These are phyloP conservation scores for Microcebus griseorufus DNA, from an alignment of 2,113 vertebrate species.

Conservation along the genomic window DNA sequence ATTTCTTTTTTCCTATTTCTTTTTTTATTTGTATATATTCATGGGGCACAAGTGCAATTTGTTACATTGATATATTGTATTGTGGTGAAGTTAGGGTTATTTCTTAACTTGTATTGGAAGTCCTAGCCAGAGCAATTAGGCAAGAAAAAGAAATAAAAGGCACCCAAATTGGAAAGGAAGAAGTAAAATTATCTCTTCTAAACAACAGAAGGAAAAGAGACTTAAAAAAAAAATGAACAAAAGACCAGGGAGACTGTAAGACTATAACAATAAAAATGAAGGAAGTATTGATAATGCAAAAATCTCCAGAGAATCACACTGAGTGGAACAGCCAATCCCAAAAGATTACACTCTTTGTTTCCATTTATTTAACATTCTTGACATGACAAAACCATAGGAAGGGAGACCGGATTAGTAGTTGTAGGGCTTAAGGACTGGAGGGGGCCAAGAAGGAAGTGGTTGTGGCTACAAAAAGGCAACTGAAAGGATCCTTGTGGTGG, in stretches of 20 bases:
- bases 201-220: not conserved
- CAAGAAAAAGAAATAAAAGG: not conserved
- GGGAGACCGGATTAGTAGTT: not conserved
- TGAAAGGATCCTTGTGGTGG: not conserved
- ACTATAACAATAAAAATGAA: not conserved
- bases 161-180: not conserved
- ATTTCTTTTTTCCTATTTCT: not conserved
- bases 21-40: no score
- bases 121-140: not conserved
- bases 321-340: not conserved
- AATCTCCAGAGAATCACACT: not conserved
- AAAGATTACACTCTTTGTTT: not conserved
- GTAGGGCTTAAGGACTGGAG: not conserved
- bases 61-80: no score
- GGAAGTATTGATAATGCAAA: not conserved
- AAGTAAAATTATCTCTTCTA: not conserved
- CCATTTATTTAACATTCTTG: not conserved
- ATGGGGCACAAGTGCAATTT: no score
- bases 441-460: not conserved
- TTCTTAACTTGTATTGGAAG: not conserved
- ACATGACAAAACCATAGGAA: not conserved
- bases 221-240: not conserved
- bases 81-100: no score
- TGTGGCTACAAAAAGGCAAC: not conserved
- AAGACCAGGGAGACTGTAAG: not conserved